phyloP scores from a whole-genome alignment of 2,797 vertebrate species.

The Pseudochaenichthys georgianus region DNA sequence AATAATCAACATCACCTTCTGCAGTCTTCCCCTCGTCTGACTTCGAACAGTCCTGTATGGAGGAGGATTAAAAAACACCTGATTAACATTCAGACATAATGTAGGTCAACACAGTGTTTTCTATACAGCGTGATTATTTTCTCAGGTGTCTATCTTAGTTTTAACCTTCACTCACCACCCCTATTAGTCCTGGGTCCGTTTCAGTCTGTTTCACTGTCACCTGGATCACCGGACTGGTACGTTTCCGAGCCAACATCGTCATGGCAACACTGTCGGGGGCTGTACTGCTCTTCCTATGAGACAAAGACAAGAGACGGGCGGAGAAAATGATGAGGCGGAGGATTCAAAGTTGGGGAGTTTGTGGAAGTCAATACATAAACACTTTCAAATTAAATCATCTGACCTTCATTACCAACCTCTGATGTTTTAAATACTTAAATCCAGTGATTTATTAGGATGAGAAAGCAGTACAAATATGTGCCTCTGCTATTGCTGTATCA shows the following conservation, averaged over 20 bases:
- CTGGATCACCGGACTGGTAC: slow-evolving; percentile 88
- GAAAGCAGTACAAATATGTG: slow-evolving; percentile 14
- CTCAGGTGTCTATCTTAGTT: neutral
- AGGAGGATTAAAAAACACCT: slow-evolving; percentile 32
- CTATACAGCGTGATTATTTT: neutral
- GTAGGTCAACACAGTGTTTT: neutral
- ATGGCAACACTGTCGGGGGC: slow-evolving; percentile 82
- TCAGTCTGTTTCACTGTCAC: slow-evolving; percentile 89
- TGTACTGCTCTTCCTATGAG: slow-evolving; percentile 85
- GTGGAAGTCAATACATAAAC: slow-evolving; percentile 10
- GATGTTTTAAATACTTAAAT: slow-evolving; percentile 21
- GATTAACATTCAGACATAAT: slow-evolving; percentile 4
- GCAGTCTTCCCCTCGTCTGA: slow-evolving; percentile 78
- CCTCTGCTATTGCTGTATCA: slow-evolving; percentile 12
- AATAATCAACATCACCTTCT: slow-evolving; percentile 72
- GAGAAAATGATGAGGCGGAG: slow-evolving; percentile 18
- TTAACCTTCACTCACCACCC: slow-evolving; percentile 77
- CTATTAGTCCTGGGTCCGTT: slow-evolving; percentile 83
- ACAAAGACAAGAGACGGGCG: slow-evolving; percentile 8
- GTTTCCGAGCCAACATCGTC: slow-evolving; percentile 81
- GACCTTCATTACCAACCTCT: neutral
- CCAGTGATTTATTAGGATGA: slow-evolving; percentile 1
- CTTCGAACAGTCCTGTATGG: slow-evolving; percentile 81
- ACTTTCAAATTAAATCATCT: slow-evolving; percentile 11
- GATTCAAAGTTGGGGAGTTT: neutral